Conservation (phyloP, 53 echinoderm and acorn worm genomes). For the Zoroaster sp. region DNA sequence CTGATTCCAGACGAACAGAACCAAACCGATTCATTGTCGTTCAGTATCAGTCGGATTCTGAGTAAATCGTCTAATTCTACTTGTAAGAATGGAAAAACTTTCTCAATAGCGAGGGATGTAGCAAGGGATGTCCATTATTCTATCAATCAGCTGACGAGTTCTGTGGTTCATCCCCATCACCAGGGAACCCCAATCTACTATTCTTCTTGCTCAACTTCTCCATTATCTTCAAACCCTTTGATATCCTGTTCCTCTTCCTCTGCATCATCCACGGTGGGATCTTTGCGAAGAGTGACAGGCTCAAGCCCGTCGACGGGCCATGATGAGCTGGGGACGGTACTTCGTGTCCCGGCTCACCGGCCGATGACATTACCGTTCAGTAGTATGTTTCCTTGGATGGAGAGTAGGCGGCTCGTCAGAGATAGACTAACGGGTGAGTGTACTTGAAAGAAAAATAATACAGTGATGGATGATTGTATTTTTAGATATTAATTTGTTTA, state of each 20-base stretch:
- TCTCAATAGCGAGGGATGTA: background rate
- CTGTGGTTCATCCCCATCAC: background rate
- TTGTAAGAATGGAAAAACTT: background rate
- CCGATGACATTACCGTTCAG: slow-evolving; percentile 58
- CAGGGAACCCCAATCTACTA: background rate
- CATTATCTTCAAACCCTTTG: background rate
- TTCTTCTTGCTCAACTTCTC: background rate
- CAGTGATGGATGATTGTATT: background rate
- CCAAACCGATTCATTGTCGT: slow-evolving; percentile 46
- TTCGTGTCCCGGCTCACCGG: slow-evolving; percentile 72
- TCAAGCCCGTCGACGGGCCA: slow-evolving; percentile 15
- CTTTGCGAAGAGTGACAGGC: background rate
- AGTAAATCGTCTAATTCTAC: slow-evolving; percentile 21
- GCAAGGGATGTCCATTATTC: background rate
- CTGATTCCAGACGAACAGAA: background rate
- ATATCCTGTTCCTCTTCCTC: background rate
- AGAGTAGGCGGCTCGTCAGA: slow-evolving; percentile 59
- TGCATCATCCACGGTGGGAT: background rate
- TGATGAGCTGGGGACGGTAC: slow-evolving; percentile 36
- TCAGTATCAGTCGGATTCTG: slow-evolving; percentile 66
- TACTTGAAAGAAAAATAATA: too few relatives aligned
- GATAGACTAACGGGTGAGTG: slow-evolving; percentile 78
- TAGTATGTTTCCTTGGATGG: slow-evolving; percentile 75
- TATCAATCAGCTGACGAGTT: background rate
- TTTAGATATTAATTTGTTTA: background rate